phyloP scores from a whole-genome alignment of 2,797 vertebrate genomes.

The Graptemys geographica region DNA sequence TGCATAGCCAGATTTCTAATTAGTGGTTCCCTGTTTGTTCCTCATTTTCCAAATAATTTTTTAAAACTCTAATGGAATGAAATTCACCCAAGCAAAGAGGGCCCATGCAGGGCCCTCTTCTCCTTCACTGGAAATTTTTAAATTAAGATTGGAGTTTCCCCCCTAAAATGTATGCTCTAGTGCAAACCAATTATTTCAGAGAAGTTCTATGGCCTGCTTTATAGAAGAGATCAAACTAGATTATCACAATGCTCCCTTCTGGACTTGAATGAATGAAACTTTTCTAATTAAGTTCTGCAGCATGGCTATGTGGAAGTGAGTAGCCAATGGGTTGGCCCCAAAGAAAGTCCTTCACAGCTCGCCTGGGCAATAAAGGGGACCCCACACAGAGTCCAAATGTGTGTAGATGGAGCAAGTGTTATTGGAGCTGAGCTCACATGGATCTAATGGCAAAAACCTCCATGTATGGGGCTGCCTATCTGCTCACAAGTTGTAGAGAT shows the following conservation, averaged over 20 bases:
- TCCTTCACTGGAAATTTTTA: background rate
- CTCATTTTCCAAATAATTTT: background rate
- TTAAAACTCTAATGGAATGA: background rate
- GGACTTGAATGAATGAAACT: background rate
- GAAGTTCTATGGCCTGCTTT: background rate
- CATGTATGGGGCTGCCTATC: background rate
- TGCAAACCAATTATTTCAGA: background rate
- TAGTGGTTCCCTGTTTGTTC: background rate
- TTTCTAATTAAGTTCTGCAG: background rate
- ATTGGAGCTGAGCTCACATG: background rate
- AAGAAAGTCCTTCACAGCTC: background rate
- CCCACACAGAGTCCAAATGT: background rate
- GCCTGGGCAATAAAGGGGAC: background rate
- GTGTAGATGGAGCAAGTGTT: background rate
- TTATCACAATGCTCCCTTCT: background rate
- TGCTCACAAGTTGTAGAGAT: background rate
- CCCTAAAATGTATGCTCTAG: background rate
- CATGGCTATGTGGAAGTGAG: too few relatives aligned
- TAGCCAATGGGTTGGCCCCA: background rate
- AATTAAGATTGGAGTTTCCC: background rate
- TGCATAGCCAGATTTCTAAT: background rate
- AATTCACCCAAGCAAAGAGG: background rate
- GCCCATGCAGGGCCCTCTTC: background rate
- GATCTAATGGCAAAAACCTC: background rate
- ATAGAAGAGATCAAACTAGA: background rate